These are phyloP conservation scores for Ophion ellenae DNA, from an alignment of 2,888 invertebrate genomes.

Conservation along the genomic window DNA sequence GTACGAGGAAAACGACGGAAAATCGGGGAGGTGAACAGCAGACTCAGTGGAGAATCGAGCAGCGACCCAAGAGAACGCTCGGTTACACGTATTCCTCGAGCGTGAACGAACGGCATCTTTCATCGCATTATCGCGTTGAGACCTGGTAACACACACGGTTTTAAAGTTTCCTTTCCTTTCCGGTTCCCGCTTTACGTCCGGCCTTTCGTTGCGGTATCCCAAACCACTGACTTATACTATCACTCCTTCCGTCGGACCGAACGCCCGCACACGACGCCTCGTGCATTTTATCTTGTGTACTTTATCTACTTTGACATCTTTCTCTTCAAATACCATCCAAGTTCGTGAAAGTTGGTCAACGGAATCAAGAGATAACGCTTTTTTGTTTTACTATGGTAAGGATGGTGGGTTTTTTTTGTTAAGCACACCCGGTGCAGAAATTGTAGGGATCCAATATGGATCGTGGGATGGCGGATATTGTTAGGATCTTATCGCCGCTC, in stretches of 20 bases:
- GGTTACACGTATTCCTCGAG: conserved; percentile 80
- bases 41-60: conserved; percentile 68
- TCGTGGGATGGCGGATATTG: too few relatives aligned
- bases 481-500: too few relatives aligned
- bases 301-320: conserved; percentile 13
- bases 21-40: conserved; percentile 66
- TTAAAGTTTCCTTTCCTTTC: conserved; percentile 59
- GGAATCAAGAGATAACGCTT: too few relatives aligned
- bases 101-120: conserved; percentile 82
- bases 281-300: not conserved
- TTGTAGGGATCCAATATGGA: too few relatives aligned
- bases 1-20: conserved; percentile 61
- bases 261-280: not conserved
- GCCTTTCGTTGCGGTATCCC: conserved; percentile 33
- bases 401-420: too few relatives aligned
- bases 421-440: too few relatives aligned
- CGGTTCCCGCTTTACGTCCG: conserved; percentile 41
- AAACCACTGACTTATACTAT: conserved; percentile 37
- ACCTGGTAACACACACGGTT: conserved; percentile 79
- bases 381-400: too few relatives aligned
- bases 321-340: conserved; percentile 5
- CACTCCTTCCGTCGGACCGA: conserved; percentile 15
- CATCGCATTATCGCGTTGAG: conserved; percentile 81
- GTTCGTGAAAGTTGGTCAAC: not conserved
- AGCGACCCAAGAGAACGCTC: conserved; percentile 72